A percentile compares a stretch with the other conserved stretches of the same genome.
Evolutionary conservation across 2,797 vertebrate species (phyloP).

Genomic region (Hafferia zeledoni): DNA sequence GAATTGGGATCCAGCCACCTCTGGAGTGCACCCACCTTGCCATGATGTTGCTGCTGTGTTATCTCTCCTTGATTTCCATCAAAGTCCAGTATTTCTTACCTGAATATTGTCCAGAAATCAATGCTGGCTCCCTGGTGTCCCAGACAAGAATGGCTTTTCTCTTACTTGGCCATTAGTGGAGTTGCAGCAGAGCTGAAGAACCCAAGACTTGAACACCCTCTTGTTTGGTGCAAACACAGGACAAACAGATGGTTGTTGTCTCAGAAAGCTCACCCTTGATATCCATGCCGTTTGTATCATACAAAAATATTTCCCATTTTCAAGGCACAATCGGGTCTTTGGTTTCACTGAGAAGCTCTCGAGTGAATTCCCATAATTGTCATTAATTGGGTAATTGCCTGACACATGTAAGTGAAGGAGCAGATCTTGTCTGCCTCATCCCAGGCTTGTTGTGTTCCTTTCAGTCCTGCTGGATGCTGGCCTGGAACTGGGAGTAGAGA

Average conservation of each 20-base stretch:
- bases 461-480: background rate
- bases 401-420: accelerated
- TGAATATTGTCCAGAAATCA: background rate
- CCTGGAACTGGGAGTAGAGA: background rate
- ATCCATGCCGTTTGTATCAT: background rate
- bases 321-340: background rate
- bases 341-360: background rate
- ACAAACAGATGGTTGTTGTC: background rate
- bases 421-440: background rate
- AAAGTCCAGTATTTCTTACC: background rate
- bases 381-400: background rate
- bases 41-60: background rate
- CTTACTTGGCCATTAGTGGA: background rate
- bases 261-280: background rate
- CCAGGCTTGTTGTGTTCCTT: background rate
- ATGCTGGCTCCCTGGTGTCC: background rate
- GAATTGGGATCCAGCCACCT: background rate
- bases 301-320: background rate
- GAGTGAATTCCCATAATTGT: background rate
- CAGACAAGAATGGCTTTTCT: background rate
- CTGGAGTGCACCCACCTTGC: background rate
- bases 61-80: background rate
- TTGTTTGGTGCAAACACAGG: background rate
- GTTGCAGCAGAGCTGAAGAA: background rate
- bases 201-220: background rate